Evolutionary conservation across 2,797 vertebrate genomes (phyloP), one percentile per base, ranked within the genome.

Genomic region (Sebastiscus albofasciatus): DNA sequence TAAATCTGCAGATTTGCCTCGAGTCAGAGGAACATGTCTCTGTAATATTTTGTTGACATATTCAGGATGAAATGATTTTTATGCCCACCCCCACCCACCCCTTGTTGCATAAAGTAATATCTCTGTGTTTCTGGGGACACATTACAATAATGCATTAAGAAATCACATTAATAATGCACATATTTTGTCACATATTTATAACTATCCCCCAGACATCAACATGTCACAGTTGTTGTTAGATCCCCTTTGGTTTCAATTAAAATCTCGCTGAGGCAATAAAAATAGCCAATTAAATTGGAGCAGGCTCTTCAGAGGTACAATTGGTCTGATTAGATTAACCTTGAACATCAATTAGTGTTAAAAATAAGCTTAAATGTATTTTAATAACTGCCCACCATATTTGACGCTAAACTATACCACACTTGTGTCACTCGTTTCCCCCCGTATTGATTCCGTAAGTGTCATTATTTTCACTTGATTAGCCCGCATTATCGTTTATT

Each of bases 221-320:
- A 95, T 96, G 96, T 95, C 95, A 96, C 95, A 94, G 95, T 96
- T 96, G 96, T 96, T 96, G 95, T 96, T 95, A 94, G 94, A 95
- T 96, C 94, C 94, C 95, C 94, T 94, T 95, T 96, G 96, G 95
- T 96, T 96, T 96, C 95, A 96, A 96, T 96, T 96, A 96, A 96
- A 96, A 96, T 93, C 94, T 96, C 90, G 88, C 93, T 85, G 93
- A 95, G 95, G 95, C 95, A 96, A 96, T 96, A 96, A 96, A 96
- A 96, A 96, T 96, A 96, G 96, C 93, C 96, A 96, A 96, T 96
- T 96, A 96, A 96, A 96, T 87, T 96, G 94, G 96, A 96, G 94
- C 96, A 96, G 94, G 89, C 95, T 95, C 95, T 96, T 96, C 94
- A 91, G 94, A 94, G 92, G 92, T 95, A 94, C 88, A 93, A 95